phyloP scores from a whole-genome alignment of 2,113 vertebrate species.

The Oreamnos americanus region DNA sequence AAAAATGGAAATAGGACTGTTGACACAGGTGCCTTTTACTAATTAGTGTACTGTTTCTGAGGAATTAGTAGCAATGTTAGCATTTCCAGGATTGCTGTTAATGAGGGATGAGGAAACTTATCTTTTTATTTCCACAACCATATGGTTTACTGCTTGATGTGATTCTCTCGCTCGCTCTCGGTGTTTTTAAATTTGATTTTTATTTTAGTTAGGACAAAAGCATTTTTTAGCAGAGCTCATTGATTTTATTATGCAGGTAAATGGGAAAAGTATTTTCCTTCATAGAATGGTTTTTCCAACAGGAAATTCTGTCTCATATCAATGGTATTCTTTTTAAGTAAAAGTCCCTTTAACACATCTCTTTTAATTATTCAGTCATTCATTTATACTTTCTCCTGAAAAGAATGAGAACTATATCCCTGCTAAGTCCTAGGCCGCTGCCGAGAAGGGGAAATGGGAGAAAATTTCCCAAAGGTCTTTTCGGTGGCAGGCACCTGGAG shows the following conservation, averaged over 20 bases:
- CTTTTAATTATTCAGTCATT: not conserved
- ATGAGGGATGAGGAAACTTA: constrained; percentile 19
- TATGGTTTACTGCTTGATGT: constrained; percentile 38
- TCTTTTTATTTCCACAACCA: constrained; percentile 27
- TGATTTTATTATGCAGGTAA: constrained; percentile 6
- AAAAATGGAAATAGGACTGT: not conserved
- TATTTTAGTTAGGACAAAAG: constrained; percentile 12
- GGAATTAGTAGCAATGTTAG: constrained; percentile 32
- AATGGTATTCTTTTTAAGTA: not conserved
- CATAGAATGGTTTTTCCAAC: not conserved
- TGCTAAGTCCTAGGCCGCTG: not conserved
- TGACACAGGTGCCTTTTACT: constrained; percentile 46
- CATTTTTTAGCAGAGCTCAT: not conserved
- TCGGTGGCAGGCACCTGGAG: not conserved
- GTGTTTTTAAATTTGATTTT: constrained; percentile 27
- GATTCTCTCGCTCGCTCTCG: not conserved
- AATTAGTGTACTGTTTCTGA: constrained; percentile 33
- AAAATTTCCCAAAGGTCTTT: not conserved
- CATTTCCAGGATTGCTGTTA: constrained; percentile 55
- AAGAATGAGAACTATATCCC: not conserved
- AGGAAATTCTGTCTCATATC: not conserved
- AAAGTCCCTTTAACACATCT: not conserved
- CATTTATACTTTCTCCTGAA: not conserved
- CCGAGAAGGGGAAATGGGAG: not conserved
- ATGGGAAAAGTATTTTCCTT: not conserved